Evolutionary conservation across 2,113 vertebrate species (phyloP), one percentile per base, ranked within the genome.

Genomic region (Ranitomeya variabilis): DNA sequence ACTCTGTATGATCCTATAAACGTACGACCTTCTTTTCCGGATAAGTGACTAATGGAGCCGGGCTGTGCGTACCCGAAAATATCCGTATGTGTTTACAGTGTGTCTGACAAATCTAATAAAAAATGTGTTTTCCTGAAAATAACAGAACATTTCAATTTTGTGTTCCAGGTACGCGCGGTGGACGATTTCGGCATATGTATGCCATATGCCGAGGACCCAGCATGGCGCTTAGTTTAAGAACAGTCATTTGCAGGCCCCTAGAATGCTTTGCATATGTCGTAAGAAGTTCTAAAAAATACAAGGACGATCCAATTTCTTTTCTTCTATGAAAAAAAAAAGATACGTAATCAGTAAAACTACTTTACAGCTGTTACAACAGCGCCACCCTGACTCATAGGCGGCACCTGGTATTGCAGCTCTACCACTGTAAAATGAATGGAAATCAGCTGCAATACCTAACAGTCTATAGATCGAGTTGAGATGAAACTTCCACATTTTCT

Each of bases 141-240:
- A 87, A 87, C 76, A 64, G 79, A 81, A 87, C 51, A 23, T 87
- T 79, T 80, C 7, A 55, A 60, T 81, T 79, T 87, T 80, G 31
- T 67, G 23, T 67, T 80, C 60, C 59, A 66, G 77, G 86, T 80
- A 54, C n/a, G 7, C 76, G 1, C 45, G 14, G 60, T 21, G 51
- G 16, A 16, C 16, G 2, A 66, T 78, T 66, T 78, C 31, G 7
- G 59, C 86, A 87, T 80, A 45, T 87, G 86, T 13, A 7, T 18
- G 62, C 86, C 86, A 87, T 87, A 87, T 87, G 86, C 62, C 7
- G 62, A 54, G 77, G 55, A 64, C 62, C 11, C 11, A 66, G 59
- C 55, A 54, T 69, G 62, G 52, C 45, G 31, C 45, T 80, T 55
- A 55, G 18, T 64, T 79, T 62, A 67, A 87, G 77, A 55, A 67